Percentiles rank a stretch among this genome's conserved stretches.
Evolutionary conservation across 2,888 invertebrate genomes (phyloP).

Genomic region (Lasioglossum figueresi): DNA sequence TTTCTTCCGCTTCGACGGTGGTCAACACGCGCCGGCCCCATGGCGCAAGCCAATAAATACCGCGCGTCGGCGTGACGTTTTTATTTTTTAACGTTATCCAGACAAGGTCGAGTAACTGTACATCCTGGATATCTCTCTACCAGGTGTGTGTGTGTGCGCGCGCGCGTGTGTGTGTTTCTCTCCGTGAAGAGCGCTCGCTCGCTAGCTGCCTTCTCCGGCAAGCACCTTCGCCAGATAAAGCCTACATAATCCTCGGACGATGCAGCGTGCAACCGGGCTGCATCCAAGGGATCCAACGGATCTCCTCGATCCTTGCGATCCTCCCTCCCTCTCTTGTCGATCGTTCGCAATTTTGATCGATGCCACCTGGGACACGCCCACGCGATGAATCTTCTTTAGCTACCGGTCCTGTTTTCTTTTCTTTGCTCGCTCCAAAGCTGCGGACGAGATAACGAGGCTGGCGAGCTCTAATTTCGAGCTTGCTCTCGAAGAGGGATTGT

Average conservation of each 20-base stretch:
- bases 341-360: not conserved
- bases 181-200: not conserved
- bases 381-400: not conserved
- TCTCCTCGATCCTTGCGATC: not conserved
- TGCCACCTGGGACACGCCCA: not conserved
- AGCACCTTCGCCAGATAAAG: constrained; percentile 15
- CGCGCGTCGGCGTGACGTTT: constrained; percentile 68
- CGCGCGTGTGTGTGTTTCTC: not conserved
- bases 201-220: not conserved
- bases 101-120: constrained; percentile 81
- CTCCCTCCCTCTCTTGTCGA: not conserved
- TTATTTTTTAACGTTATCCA: constrained; percentile 71
- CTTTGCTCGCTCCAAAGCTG: not conserved
- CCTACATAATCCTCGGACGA: constrained; percentile 15
- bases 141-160: constrained; percentile 37
- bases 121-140: constrained; percentile 63
- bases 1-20: constrained; percentile 51
- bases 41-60: constrained; percentile 70
- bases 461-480: not conserved
- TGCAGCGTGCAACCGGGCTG: not conserved
- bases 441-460: not conserved
- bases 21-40: constrained; percentile 53
- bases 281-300: not conserved
- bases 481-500: not conserved
- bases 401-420: not conserved